Evolutionary conservation across 2,113 vertebrate species (phyloP), one percentile per base, ranked within the genome.

Genomic region (Climacteris rufus): DNA sequence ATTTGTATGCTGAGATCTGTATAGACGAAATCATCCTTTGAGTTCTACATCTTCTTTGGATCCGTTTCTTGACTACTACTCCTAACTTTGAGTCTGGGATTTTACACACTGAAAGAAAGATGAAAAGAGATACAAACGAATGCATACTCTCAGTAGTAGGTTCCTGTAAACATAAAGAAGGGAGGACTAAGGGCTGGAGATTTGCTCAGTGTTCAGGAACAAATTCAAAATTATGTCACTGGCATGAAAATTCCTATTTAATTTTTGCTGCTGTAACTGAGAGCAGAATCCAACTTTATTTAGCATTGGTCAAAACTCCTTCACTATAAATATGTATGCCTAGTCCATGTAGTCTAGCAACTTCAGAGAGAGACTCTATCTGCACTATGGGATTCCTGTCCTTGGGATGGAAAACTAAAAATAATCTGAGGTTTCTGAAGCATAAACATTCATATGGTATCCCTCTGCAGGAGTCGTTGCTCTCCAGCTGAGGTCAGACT

Each of bases 81-180:
- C 74, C 40, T 19, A 83, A 87, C 77, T 93, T 90, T 7, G 14
- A 88, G 59, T 18, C 81, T 87, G 54, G 16, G 65, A 74, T 91
- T 92, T 95, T 65, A 78, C 64, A 65, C 23, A 49, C 65, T 76
- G 90, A 95, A 97, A 96, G 60, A 56, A 94, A 81, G 59, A 92
- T 91, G 69, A 74, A 89, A 94, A 91, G 63, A 85, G 68, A 61
- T 37, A 89, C 45, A 85, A 77, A 86, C 24, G 45, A 93, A 53
- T 76, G 61, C 25, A 57, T 42, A 65, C 23, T 22, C 71, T 89
- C 71, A 68, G 53, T 64, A 71, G 40, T 93, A 93, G 47, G 30
- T 53, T 96, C 31, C 49, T 59, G 7, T n/a, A 92, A 85, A 94
- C 18, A 13, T 40, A 84, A 83, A 94, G 54, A 53, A 80, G 52